Percentiles rank a stretch among this genome's conserved stretches.
These are phyloP conservation scores for Raillietiella orientalis DNA, from an alignment of 2,888 invertebrate genomes.

Conservation along the genomic window DNA sequence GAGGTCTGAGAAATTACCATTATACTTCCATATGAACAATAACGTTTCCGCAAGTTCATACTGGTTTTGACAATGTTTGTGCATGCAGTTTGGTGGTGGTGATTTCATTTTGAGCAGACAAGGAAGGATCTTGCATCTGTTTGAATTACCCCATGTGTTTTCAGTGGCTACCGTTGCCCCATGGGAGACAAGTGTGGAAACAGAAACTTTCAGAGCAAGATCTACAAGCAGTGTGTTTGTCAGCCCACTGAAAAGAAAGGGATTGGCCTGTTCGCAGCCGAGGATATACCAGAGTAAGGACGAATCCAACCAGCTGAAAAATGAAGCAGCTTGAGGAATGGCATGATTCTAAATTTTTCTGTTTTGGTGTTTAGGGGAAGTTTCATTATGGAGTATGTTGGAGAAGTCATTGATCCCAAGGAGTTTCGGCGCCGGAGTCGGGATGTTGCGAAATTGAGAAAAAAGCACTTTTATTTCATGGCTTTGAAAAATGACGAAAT, in stretches of 20 bases:
- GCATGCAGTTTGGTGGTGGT: no score
- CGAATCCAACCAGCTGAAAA: background rate
- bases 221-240: slow-evolving; percentile 47
- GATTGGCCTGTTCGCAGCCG: slow-evolving; percentile 49
- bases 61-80: no score
- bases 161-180: slow-evolving; percentile 58
- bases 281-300: slow-evolving; percentile 36
- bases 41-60: no score
- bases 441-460: slow-evolving; percentile 59
- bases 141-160: no score
- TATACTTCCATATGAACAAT: no score
- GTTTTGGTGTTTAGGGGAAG: slow-evolving; percentile 29
- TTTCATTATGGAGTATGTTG: slow-evolving; percentile 94
- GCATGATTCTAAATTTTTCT: slow-evolving; percentile 1
- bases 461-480: slow-evolving; percentile 91
- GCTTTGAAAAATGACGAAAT: slow-evolving; percentile 65
- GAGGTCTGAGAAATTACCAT: no score
- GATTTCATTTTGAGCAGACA: no score
- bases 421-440: slow-evolving; percentile 64
- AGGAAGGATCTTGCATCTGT: no score
- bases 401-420: slow-evolving; percentile 70
- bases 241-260: slow-evolving; percentile 67
- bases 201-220: slow-evolving; percentile 58
- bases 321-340: no score
- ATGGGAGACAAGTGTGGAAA: slow-evolving; percentile 74